Evolutionary conservation across 2,113 vertebrate genomes (phyloP), one percentile per base, ranked within the genome.

Genomic region (Lophius piscatorius): DNA sequence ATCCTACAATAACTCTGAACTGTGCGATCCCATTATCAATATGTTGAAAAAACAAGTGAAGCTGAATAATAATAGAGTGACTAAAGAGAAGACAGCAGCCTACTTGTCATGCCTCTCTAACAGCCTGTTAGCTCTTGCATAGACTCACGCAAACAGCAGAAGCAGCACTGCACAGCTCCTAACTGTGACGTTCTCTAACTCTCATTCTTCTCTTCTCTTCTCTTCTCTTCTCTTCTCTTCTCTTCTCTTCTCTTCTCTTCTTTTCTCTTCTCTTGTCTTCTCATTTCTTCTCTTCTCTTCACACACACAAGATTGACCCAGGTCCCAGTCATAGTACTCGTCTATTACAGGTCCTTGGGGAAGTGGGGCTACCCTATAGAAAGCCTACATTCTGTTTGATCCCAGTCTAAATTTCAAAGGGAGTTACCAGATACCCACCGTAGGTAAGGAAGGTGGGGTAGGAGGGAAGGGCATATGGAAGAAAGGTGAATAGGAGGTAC

Each of bases 381-480:
- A 76, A 66, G 68, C 78, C 67, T 75, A 73, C 11, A 36, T 59
- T 45, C 70, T 71, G 84, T 91, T 90, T 91, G 89, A 89, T 89
- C 82, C 73, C 74, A 45, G 84, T 73, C 82, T 63, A 60, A 49
- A 85, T 89, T 91, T 89, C 88, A 90, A 90, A 91, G 85, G 58
- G 29, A 47, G 80, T 84, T 74, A 91, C 78, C 67, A 64, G 80
- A 91, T 85, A 79, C 35, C 20, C 20, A 9, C 33, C 69, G 51
- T 66, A 64, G 73, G 60, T 75, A 70, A 80, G 42, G 47, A 39
- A 62, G 78, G 29, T 75, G 65, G 51, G 68, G 46, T 47, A 16
- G 63, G 54, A 50, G 59, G 55, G 54, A 57, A 50, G 66, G 48
- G 45, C 47, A 61, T 36, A 41, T 46, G 70, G 56, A 73, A 63